These are phyloP conservation scores for Spongilla lacustris DNA, from an alignment of 37 sponge, comb jelly and placozoan species.

Conservation along the genomic window DNA sequence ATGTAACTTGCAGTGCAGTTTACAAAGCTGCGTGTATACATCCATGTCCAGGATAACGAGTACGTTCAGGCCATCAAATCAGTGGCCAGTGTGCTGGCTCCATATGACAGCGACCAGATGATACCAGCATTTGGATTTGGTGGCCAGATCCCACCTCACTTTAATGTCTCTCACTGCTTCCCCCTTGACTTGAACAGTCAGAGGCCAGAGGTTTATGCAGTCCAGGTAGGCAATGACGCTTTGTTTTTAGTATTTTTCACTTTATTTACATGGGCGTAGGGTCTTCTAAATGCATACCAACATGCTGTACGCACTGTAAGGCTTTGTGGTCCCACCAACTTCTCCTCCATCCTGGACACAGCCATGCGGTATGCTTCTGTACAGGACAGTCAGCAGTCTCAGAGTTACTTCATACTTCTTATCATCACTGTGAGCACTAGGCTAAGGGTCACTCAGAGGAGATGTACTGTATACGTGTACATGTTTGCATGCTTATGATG, in stretches of 20 bases:
- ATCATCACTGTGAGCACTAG: conserved; percentile 77
- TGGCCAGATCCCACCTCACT: conserved; percentile 67
- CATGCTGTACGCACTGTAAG: conserved; percentile 61
- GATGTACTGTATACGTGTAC: neutral
- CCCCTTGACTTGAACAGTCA: conserved; percentile 73
- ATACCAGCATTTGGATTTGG: conserved; percentile 93
- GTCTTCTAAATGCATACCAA: conserved; percentile 79
- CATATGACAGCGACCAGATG: conserved; percentile 83
- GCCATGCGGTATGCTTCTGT: conserved; percentile 46
- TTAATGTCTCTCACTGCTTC: conserved; percentile 86
- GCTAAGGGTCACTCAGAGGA: neutral
- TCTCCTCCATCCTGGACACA: conserved; percentile 75
- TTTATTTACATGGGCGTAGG: conserved; percentile 42
- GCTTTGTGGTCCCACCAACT: conserved; percentile 86
- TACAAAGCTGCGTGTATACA: no score
- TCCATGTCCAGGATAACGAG: conserved; percentile 85
- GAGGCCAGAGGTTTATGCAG: conserved; percentile 77
- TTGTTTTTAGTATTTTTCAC: neutral
- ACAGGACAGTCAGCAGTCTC: conserved; percentile 49
- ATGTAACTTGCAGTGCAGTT: no score
- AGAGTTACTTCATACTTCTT: conserved; percentile 78
- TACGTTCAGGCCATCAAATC: conserved; percentile 81
- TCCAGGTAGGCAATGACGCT: conserved; percentile 47
- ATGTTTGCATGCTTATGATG: no score
- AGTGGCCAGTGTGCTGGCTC: conserved; percentile 85